These are phyloP conservation scores for Tragelaphus strepsiceros DNA, from an alignment of 2,113 vertebrate species.

Conservation along the genomic window DNA sequence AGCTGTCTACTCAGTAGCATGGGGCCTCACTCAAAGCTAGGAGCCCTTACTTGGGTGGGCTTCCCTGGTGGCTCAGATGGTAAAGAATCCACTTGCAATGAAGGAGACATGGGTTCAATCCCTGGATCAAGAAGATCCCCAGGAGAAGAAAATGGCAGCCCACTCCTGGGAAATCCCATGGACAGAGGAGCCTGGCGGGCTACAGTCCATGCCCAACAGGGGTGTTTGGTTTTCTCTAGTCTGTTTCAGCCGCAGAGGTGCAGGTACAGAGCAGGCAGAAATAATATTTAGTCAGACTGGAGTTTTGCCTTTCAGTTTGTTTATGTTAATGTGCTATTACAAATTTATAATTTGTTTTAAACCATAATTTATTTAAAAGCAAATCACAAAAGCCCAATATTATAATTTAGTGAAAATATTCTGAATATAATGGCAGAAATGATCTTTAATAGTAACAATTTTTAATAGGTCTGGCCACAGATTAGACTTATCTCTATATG, in stretches of 20 bases:
- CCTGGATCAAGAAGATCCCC: background rate
- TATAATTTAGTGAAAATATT: slow-evolving; percentile 1
- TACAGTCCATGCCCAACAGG: background rate
- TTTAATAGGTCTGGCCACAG: background rate
- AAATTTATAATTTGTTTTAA: background rate
- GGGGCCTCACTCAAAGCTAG: background rate
- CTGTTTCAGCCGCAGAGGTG: background rate
- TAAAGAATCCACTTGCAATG: background rate
- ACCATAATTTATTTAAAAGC: background rate
- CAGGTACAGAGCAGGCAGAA: background rate
- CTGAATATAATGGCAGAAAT: background rate
- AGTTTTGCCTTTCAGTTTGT: background rate
- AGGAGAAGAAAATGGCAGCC: background rate
- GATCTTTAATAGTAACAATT: background rate
- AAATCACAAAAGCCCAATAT: background rate
- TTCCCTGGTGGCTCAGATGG: background rate
- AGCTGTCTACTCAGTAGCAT: background rate
- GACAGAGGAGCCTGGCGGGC: background rate
- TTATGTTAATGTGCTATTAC: background rate
- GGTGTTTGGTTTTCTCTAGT: background rate
- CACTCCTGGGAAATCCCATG: background rate
- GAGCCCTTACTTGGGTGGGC: background rate
- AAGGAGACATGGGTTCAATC: background rate
- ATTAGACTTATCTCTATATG: background rate
- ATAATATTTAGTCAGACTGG: background rate